phyloP scores from a whole-genome alignment of 2,888 invertebrate species.

The Heliconius hortense region DNA sequence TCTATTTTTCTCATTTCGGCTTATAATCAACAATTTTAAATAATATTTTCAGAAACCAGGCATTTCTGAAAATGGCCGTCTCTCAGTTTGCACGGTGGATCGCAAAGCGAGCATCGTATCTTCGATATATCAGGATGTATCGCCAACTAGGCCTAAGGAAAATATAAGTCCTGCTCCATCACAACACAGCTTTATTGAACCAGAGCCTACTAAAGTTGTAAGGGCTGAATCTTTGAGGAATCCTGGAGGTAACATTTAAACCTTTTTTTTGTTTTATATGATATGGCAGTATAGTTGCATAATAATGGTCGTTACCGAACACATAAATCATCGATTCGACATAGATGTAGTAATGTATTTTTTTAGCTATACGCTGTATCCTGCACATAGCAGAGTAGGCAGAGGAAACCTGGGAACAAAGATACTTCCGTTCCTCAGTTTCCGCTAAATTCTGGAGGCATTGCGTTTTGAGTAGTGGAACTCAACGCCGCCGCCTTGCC shows the following conservation, averaged over 20 bases:
- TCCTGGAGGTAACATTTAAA: slow-evolving; percentile 44
- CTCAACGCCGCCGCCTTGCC: too few relatives aligned
- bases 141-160: slow-evolving; percentile 66
- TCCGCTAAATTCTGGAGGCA: too few relatives aligned
- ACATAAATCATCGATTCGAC: too few relatives aligned
- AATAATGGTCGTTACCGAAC: too few relatives aligned
- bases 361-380: too few relatives aligned
- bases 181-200: slow-evolving; percentile 70
- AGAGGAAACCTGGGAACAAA: too few relatives aligned
- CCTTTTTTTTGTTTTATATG: background rate
- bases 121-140: slow-evolving; percentile 69
- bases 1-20: too few relatives aligned
- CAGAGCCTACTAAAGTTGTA: slow-evolving; percentile 55
- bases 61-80: slow-evolving; percentile 70
- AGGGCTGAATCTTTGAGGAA: slow-evolving; percentile 69
- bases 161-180: slow-evolving; percentile 71
- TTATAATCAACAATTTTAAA: background rate
- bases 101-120: slow-evolving; percentile 77
- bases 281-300: background rate
- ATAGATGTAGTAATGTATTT: too few relatives aligned
- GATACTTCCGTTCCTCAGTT: too few relatives aligned
- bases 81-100: slow-evolving; percentile 73
- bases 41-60: slow-evolving; percentile 61
- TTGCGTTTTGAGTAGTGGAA: too few relatives aligned
- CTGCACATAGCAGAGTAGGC: too few relatives aligned